Conservation (phyloP, 2,113 vertebrate genomes). For the Sylvilagus bachmani region DNA sequence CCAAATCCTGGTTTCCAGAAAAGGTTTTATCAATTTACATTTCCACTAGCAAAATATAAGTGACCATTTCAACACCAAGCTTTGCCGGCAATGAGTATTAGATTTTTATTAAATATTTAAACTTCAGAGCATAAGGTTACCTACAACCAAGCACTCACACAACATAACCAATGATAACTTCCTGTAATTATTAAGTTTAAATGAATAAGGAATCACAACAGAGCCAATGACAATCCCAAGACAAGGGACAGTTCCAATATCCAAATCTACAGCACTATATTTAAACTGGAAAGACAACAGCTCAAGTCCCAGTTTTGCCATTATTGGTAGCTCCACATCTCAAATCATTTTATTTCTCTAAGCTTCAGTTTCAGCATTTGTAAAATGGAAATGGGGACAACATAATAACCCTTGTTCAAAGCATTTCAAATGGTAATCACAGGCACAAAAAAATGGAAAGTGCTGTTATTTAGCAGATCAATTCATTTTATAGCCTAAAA, state of each 20-base stretch:
- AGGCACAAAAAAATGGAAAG: background rate
- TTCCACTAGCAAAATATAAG: background rate
- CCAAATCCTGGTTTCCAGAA: constrained; percentile 22
- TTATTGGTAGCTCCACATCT: background rate
- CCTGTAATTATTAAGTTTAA: constrained; percentile 32
- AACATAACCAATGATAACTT: constrained; percentile 17
- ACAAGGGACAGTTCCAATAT: background rate
- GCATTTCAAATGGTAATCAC: background rate
- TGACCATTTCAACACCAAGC: constrained; percentile 20
- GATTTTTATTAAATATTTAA: constrained; percentile 37
- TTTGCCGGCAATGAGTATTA: constrained; percentile 38
- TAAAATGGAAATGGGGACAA: background rate
- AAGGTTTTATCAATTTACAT: constrained; percentile 31
- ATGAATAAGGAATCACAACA: background rate
- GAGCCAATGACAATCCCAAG: background rate
- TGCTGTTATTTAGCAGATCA: constrained; percentile 31
- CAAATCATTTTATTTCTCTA: background rate
- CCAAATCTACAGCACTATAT: constrained; percentile 12
- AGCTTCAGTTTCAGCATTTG: constrained; percentile 7
- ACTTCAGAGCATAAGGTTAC: constrained; percentile 18
- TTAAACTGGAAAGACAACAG: background rate
- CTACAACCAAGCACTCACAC: constrained; percentile 24
- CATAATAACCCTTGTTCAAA: background rate
- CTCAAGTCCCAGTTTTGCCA: background rate
- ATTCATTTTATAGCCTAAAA: constrained; percentile 41